A percentile compares a stretch with the other conserved stretches of the same genome.
Conservation (phyloP, 2,113 vertebrate genomes). For the Gulo gulo region DNA sequence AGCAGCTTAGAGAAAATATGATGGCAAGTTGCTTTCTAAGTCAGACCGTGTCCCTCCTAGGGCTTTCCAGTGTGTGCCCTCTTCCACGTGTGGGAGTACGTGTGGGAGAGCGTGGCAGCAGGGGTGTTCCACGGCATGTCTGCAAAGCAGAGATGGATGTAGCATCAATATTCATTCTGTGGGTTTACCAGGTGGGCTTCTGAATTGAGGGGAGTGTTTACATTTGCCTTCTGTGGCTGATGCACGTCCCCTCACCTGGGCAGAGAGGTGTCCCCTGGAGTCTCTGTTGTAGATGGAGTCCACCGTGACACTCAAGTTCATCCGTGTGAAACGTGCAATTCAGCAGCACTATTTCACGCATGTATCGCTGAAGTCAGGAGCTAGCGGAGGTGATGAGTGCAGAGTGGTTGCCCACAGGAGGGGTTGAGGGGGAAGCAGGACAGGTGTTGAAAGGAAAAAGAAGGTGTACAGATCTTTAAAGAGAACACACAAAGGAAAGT, state of each 20-base stretch:
- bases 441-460: not conserved
- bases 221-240: not conserved
- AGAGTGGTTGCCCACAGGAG: not conserved
- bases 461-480: not conserved
- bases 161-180: not conserved
- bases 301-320: not conserved
- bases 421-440: not conserved
- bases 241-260: not conserved
- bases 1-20: not conserved
- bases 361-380: not conserved
- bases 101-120: not conserved
- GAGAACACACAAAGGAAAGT: not conserved
- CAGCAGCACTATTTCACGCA: not conserved
- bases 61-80: not conserved
- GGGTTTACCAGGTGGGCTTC: not conserved
- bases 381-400: not conserved
- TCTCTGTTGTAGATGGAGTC: not conserved
- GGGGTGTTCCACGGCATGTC: not conserved
- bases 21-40: not conserved
- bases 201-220: not conserved
- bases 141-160: not conserved
- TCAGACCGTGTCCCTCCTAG: not conserved
- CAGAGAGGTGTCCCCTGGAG: not conserved
- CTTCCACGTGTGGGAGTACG: too few species aligned
- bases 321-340: not conserved